Evolutionary conservation across 35 echinoderm and acorn worm genomes (phyloP), one percentile per base, ranked within the genome.

Genomic region (Stichopus chloronotus): DNA sequence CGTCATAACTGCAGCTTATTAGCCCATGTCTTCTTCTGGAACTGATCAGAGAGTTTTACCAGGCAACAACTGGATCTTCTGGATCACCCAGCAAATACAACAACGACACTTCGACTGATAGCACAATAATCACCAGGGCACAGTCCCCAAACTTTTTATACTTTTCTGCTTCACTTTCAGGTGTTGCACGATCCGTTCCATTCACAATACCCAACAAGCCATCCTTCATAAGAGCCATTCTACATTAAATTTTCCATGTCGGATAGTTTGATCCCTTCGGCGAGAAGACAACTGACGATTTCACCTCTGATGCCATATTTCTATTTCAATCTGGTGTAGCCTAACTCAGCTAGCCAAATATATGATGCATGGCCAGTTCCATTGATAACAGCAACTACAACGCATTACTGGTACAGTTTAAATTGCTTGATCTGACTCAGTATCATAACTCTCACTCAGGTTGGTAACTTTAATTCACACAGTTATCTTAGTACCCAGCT

Each of bases 281-380:
- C 74, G 22, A 80, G 78, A 25, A 24, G 78, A 80, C 78, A 80
- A 25, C 3, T 81, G 78, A 25, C 4, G 78, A 81, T 81, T 81
- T 81, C 76, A 78, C 76, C 24, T 81, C 78, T 81, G 78, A 81
- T 25, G 11, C 78, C 78, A 81, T 81, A 19, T 81, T 81, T 81
- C 78, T 30, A 52, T 81, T 11, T 81, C 9, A 10, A 53, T 25
- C 10, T 11, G 10, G 11, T 12, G 5, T 21, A 81, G 52, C n/a
- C 12, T 25, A 53, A 53, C 13, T 21, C 3, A 43, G 30, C 30
- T 43, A 43, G 30, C 30, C 30, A 43, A 43, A 3, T 43, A 43
- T 43, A 43, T 1, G 30, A 43, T 43, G 30, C 30, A 43, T 43
- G 30, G 30, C 1, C 3, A 3, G 30, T 43, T 43, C 30, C 3